Percentiles rank a stretch among this genome's conserved stretches.
These are phyloP conservation scores for Ylistrum balloti DNA, from an alignment of 1,140 invertebrate genomes.

Conservation along the genomic window DNA sequence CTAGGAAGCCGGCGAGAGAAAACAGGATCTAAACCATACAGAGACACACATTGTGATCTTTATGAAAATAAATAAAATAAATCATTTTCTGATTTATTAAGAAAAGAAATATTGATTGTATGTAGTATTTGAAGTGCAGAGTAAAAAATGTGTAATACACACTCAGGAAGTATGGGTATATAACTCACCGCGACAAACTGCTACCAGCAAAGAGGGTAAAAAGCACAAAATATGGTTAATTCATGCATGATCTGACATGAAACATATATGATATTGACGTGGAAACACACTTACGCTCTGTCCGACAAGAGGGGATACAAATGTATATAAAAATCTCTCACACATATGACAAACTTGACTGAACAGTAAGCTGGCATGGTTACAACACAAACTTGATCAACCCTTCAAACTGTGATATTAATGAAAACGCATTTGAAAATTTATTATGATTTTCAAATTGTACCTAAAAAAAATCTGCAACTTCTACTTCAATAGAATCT, in stretches of 20 bases:
- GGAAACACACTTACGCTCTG: constrained; percentile 37
- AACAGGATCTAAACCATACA: constrained; percentile 1
- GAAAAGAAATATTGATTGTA: constrained; percentile 36
- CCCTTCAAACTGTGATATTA: not conserved
- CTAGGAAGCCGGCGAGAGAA: constrained; percentile 13
- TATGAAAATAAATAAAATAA: constrained; percentile 17
- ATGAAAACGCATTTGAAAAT: not conserved
- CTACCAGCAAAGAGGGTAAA: constrained; percentile 37
- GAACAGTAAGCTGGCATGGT: not conserved
- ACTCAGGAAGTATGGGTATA: not conserved
- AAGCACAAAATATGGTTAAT: constrained; percentile 40
- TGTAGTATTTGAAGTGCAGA: constrained; percentile 38
- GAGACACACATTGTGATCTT: not conserved
- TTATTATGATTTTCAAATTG: not conserved
- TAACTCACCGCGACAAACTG: constrained; percentile 37
- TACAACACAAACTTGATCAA: not conserved
- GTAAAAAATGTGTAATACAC: constrained; percentile 17
- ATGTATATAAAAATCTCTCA: constrained; percentile 25
- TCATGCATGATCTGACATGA: constrained; percentile 33
- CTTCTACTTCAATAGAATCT: too few relatives aligned
- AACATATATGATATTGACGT: constrained; percentile 36
- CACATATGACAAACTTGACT: not conserved
- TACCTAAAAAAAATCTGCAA: not conserved
- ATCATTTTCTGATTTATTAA: not conserved
- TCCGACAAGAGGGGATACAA: constrained; percentile 28